Evolutionary conservation across 2,888 invertebrate species (phyloP).

Genomic region (Gisinianus flammeolus): DNA sequence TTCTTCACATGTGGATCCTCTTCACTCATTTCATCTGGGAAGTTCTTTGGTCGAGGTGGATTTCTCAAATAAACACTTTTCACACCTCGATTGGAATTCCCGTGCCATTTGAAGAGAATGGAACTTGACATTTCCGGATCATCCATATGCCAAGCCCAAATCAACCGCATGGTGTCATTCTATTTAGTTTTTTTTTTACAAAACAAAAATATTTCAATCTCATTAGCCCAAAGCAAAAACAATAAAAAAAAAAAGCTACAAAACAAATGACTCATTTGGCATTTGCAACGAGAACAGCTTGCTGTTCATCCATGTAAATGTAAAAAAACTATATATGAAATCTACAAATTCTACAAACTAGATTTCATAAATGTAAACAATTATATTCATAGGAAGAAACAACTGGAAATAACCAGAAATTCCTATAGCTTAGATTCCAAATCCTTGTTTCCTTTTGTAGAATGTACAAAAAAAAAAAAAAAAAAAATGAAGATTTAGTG

Average conservation of each 20-base stretch:
- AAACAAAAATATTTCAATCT: not conserved
- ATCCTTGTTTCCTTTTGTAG: no score
- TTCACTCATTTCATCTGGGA: slow-evolving; percentile 42
- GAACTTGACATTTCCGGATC: slow-evolving; percentile 38
- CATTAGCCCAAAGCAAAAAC: not conserved
- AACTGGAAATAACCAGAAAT: no score
- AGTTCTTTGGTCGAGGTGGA: slow-evolving; percentile 34
- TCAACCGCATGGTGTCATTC: slow-evolving; percentile 75
- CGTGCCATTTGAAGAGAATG: slow-evolving; percentile 62
- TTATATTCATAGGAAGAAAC: no score
- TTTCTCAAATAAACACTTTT: slow-evolving; percentile 70
- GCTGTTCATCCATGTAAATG: no score
- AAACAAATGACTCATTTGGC: no score
- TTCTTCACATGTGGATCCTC: slow-evolving; percentile 12
- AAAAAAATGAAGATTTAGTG: no score
- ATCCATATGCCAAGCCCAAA: slow-evolving; percentile 70
- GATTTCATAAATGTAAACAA: no score
- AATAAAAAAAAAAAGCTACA: slow-evolving; percentile 17
- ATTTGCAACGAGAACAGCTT: no score
- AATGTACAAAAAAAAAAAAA: no score
- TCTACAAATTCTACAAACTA: not conserved
- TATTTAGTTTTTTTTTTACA: no score
- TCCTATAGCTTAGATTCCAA: no score
- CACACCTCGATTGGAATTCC: slow-evolving; percentile 70
- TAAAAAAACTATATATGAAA: not conserved